Evolutionary conservation across 2,888 invertebrate genomes (phyloP).

Genomic region (Ptilodon capucinus): DNA sequence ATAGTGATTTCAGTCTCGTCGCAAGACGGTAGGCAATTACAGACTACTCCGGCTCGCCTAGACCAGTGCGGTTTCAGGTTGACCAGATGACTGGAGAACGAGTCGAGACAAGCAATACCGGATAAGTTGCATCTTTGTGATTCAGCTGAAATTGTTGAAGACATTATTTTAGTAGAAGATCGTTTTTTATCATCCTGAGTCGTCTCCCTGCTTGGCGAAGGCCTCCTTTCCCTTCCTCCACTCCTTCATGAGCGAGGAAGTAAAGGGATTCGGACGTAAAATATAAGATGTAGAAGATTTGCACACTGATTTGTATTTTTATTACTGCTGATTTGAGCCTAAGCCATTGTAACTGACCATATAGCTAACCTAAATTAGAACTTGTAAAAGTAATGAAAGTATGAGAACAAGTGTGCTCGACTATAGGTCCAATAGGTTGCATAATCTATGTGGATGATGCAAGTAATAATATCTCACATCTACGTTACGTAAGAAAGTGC

Average conservation of each 20-base stretch:
- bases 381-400: not conserved
- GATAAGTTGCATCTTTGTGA: conserved; percentile 83
- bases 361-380: not conserved
- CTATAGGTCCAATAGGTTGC: not conserved
- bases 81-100: conserved; percentile 83
- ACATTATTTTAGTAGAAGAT: not conserved
- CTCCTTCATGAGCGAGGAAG: too few relatives aligned
- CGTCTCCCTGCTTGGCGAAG: too few relatives aligned
- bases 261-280: too few relatives aligned
- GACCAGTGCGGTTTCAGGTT: conserved; percentile 87
- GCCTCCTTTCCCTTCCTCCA: too few relatives aligned
- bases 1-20: conserved; percentile 87
- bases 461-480: not conserved
- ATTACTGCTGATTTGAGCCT: too few relatives aligned
- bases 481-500: not conserved
- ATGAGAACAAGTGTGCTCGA: not conserved
- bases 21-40: conserved; percentile 87
- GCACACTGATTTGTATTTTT: too few relatives aligned
- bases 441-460: not conserved
- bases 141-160: conserved; percentile 54
- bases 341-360: too few relatives aligned
- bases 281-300: too few relatives aligned
- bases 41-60: conserved; percentile 82
- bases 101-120: conserved; percentile 85
- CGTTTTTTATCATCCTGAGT: too few relatives aligned